Evolutionary conservation across 2,113 vertebrate genomes (phyloP).

Genomic region (Zosterops pallidus): DNA sequence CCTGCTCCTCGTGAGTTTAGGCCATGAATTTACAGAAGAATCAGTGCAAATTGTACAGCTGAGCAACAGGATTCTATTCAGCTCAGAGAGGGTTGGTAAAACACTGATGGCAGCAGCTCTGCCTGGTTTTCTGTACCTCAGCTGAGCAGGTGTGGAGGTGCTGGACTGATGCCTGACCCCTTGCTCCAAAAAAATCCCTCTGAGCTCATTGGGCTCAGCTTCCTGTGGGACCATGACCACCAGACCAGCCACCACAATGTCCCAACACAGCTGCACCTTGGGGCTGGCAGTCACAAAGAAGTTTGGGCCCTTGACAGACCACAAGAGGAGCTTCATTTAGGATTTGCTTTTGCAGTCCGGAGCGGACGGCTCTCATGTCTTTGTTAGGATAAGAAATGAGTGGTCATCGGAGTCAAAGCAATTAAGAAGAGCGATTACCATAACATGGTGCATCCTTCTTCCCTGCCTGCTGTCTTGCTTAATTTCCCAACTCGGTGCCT

Average conservation of each 20-base stretch:
- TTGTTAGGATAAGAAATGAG: constrained; percentile 36
- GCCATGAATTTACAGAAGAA: neutral
- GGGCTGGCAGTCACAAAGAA: neutral
- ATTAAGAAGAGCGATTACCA: constrained; percentile 58
- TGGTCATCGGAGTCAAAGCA: constrained; percentile 48
- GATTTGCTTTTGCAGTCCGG: neutral
- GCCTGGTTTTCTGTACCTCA: neutral
- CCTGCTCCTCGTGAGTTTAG: neutral
- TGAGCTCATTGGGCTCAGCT: neutral
- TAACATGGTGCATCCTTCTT: constrained; percentile 33
- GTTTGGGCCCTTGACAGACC: accelerated
- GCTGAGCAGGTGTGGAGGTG: neutral
- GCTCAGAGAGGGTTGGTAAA: neutral
- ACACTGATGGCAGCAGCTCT: neutral
- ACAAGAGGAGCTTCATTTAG: neutral
- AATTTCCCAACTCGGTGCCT: neutral
- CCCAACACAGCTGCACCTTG: accelerated
- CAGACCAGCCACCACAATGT: accelerated
- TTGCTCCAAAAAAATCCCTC: neutral
- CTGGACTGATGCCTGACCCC: accelerated
- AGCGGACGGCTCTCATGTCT: neutral
- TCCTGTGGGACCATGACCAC: accelerated
- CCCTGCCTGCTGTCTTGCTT: neutral
- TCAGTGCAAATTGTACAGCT: neutral
- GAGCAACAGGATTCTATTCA: neutral